Evolutionary conservation across 2,113 vertebrate species (phyloP).

Genomic region (Mirounga angustirostris): DNA sequence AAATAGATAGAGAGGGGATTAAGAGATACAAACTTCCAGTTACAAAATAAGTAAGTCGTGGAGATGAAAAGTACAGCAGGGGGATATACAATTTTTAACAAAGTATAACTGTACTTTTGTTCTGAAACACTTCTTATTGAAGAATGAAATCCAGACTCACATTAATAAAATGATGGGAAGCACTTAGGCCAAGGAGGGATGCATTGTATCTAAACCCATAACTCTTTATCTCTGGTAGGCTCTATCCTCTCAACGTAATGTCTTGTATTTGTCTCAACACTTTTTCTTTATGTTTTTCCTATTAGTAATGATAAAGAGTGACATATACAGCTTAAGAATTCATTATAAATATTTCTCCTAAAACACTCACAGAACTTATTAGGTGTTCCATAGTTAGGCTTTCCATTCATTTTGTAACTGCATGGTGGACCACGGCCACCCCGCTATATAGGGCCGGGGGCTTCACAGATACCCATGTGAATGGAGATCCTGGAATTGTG

Average conservation of each 20-base stretch:
- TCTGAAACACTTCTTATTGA: neutral
- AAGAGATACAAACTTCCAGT: neutral
- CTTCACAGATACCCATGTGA: accelerated
- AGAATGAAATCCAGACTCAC: neutral
- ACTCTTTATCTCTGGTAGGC: neutral
- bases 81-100: neutral
- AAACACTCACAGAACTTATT: neutral
- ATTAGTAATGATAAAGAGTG: neutral
- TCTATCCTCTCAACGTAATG: neutral
- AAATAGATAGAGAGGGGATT: neutral
- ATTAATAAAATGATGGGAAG: neutral
- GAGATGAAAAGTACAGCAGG: neutral
- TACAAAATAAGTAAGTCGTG: neutral
- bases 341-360: neutral
- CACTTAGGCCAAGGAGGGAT: neutral
- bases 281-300: neutral
- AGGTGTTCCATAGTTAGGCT: neutral
- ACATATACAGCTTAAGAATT: neutral
- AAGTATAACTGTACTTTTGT: neutral
- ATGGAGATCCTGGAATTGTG: neutral
- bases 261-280: neutral
- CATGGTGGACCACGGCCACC: neutral
- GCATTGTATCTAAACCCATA: neutral
- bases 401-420: neutral
- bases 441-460: too few species aligned